Evolutionary conservation across 2,888 invertebrate genomes (phyloP).

Genomic region (Marasmarcha lunaedactyla): DNA sequence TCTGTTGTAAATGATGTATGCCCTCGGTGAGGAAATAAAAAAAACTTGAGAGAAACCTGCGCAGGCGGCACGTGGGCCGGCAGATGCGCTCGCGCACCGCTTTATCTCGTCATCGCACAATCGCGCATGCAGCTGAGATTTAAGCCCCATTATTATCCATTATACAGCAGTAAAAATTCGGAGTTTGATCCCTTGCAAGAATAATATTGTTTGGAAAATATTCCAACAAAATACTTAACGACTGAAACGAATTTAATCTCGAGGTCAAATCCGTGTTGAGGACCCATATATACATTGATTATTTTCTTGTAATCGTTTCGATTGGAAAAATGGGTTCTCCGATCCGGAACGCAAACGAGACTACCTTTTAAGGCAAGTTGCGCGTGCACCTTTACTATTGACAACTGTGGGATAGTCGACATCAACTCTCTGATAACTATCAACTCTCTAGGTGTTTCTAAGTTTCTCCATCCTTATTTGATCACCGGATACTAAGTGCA

Average conservation of each 20-base stretch:
- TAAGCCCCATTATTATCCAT: slow-evolving; percentile 28
- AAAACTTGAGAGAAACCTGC: slow-evolving; percentile 43
- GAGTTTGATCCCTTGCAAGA: slow-evolving; percentile 9
- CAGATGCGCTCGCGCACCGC: slow-evolving; percentile 50
- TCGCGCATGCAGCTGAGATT: slow-evolving; percentile 40
- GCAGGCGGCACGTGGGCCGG: slow-evolving; percentile 62
- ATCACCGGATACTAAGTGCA: slow-evolving; percentile 23
- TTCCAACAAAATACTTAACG: too few relatives aligned
- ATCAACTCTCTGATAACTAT: slow-evolving; percentile 44
- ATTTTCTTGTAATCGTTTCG: slow-evolving; percentile 33
- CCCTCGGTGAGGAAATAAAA: slow-evolving; percentile 43
- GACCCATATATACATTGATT: slow-evolving; percentile 56
- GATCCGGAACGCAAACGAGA: slow-evolving; percentile 30
- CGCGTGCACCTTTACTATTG: slow-evolving; percentile 38
- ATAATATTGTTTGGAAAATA: too few relatives aligned
- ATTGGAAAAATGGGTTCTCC: too few relatives aligned
- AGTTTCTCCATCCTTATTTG: slow-evolving; percentile 46
- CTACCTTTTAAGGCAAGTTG: slow-evolving; percentile 60
- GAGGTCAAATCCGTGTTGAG: slow-evolving; percentile 61
- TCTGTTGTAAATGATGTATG: slow-evolving; percentile 61
- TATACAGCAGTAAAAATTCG: slow-evolving; percentile 37
- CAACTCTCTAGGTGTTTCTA: slow-evolving; percentile 46
- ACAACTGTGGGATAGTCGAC: slow-evolving; percentile 63
- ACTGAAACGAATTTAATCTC: too few relatives aligned
- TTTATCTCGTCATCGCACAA: slow-evolving; percentile 44